Percentiles rank a stretch among this genome's conserved stretches.
Conservation (phyloP, 2,797 vertebrate genomes). For the Phalloptychus januarius region DNA sequence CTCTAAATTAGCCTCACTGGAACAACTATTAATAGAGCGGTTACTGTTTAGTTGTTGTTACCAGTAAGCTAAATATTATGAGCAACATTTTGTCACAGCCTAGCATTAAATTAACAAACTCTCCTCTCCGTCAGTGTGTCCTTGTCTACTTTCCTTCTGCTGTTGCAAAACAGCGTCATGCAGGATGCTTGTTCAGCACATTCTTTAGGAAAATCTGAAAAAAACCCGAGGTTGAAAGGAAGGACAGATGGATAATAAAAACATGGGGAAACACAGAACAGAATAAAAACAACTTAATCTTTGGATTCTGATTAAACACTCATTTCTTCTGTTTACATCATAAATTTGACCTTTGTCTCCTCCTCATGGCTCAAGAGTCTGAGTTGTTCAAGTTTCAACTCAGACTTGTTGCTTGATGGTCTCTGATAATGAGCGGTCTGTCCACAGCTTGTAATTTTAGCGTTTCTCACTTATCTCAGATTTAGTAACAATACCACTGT, state of each 20-base stretch:
- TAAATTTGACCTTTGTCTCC: not conserved
- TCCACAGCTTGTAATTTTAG: not conserved
- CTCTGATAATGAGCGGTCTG: not conserved
- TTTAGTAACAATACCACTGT: not conserved
- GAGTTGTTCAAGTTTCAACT: not conserved
- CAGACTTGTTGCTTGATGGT: not conserved
- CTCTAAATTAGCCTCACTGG: constrained; percentile 25
- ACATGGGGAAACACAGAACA: not conserved
- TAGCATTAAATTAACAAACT: not conserved
- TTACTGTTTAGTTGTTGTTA: constrained; percentile 51
- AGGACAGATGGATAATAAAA: constrained; percentile 8
- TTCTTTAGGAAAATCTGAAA: not conserved
- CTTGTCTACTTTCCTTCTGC: not conserved
- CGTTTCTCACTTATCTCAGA: not conserved
- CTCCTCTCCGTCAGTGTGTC: not conserved
- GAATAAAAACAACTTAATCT: constrained; percentile 5
- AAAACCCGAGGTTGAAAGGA: constrained; percentile 9
- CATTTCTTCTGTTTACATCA: not conserved
- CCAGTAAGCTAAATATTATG: constrained; percentile 1
- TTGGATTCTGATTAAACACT: not conserved
- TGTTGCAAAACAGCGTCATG: not conserved
- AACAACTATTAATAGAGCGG: constrained; percentile 62
- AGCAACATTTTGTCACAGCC: not conserved
- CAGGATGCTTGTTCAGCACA: not conserved
- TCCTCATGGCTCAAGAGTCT: not conserved